Percentiles rank a stretch among this genome's conserved stretches.
These are phyloP conservation scores for Mesocricetus auratus DNA, from an alignment of 2,113 vertebrate species.

Conservation along the genomic window DNA sequence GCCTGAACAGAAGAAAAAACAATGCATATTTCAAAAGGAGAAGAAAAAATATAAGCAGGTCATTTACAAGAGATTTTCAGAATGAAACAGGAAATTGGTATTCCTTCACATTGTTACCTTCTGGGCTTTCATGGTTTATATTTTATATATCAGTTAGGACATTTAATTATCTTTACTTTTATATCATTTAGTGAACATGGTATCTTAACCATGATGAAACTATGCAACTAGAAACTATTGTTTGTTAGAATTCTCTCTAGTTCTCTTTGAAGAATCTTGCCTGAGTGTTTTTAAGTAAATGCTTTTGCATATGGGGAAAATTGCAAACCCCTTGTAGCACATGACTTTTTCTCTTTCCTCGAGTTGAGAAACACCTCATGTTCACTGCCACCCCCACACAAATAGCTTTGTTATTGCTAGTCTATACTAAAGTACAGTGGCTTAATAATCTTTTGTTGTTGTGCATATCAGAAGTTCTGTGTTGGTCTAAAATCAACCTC, in stretches of 20 bases:
- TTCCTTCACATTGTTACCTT: background rate
- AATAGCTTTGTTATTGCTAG: too few species aligned
- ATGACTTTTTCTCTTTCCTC: background rate
- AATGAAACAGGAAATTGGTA: background rate
- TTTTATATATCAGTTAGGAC: background rate
- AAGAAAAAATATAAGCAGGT: background rate
- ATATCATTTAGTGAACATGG: background rate
- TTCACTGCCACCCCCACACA: background rate
- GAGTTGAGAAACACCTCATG: too few species aligned
- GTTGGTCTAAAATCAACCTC: background rate
- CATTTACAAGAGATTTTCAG: background rate
- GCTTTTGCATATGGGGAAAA: background rate
- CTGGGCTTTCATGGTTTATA: background rate
- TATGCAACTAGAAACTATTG: background rate
- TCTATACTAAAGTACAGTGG: background rate
- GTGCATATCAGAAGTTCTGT: background rate
- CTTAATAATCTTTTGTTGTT: background rate
- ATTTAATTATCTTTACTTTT: background rate
- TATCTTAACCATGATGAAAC: background rate
- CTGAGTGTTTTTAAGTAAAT: background rate
- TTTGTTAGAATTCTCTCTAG: background rate
- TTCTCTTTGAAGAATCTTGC: background rate
- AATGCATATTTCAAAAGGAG: background rate
- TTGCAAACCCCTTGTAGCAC: rapidly evolving
- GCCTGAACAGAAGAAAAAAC: background rate